phyloP scores from a whole-genome alignment of 2,888 invertebrate species.

The Hipparchia semele region DNA sequence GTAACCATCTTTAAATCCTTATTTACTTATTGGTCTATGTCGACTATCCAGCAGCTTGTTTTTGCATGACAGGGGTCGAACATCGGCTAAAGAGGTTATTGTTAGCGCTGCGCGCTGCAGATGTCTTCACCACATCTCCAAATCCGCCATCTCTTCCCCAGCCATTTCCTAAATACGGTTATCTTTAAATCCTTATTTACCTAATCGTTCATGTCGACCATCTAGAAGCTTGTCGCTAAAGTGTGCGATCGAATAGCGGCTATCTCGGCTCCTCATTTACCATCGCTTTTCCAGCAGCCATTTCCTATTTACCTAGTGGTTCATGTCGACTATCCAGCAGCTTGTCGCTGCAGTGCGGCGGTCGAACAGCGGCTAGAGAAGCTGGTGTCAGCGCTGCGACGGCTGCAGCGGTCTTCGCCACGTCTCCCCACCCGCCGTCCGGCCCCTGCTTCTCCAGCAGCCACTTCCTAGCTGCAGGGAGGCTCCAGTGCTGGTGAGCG shows the following conservation, averaged over 20 bases:
- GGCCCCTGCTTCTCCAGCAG: slow-evolving; percentile 87
- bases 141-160: neutral
- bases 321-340: slow-evolving; percentile 76
- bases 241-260: slow-evolving; percentile 85
- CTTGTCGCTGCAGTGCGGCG: slow-evolving; percentile 80
- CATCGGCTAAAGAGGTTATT: no score
- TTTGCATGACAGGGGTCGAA: no score
- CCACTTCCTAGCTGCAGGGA: slow-evolving; percentile 89
- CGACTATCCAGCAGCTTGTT: no score
- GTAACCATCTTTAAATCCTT: neutral
- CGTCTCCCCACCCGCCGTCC: slow-evolving; percentile 91
- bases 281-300: no score
- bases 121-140: no score
- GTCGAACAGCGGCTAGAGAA: slow-evolving; percentile 87
- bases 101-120: no score
- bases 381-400: slow-evolving; percentile 90
- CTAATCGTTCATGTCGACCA: slow-evolving; percentile 77
- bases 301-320: slow-evolving; percentile 68
- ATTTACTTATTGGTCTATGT: no score
- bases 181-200: neutral
- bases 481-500: slow-evolving; percentile 87
- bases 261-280: slow-evolving; percentile 48
- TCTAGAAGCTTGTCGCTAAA: slow-evolving; percentile 81
- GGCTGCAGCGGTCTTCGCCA: slow-evolving; percentile 90
- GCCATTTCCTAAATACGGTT: neutral